Base-by-base conservation (phyloP, 2,113 vertebrate species). In the Amphilophus citrinellus region DNA sequence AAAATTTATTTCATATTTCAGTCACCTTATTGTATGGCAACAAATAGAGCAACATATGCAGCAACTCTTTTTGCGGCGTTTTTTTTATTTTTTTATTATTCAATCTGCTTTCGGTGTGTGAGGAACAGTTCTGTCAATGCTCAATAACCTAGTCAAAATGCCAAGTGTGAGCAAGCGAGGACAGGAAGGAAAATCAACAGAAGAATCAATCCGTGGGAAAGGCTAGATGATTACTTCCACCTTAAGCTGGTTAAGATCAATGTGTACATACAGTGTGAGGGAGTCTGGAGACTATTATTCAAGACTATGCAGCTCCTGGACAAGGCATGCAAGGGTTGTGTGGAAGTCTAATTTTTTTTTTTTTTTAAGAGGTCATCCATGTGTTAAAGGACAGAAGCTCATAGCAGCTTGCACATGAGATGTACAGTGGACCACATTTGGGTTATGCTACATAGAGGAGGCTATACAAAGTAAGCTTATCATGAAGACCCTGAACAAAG, bases 221-320 rank as follows among this genome's bases (percentile, higher is more conserved):
- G 62, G 86, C 78, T 80, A 90, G 58, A 83, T 85, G 90, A 94
- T 92, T 90, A 93, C 83, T 86, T 88, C 88, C 92, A 91, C 89
- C 85, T 76, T 78, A 91, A 87, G 83, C 83, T 79, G 84, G 90
- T 88, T 86, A 77, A 90, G 88, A 92, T 93, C 91, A 91, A 90
- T 85, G 88, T 50, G 60, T 82, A 78, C 84, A 77, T 88, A 79
- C 24, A 5, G 6, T 14, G 75, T 24, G 63, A 27, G 75, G 56
- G 27, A 68, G 71, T 84, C 77, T 37, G 44, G 15, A 79, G 83
- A 65, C 79, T 66, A 73, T 90, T 92, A 89, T 88, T 91, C 85
- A 92, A 80, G 81, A 78, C 68, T 32, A 60, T 63, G 61, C 78
- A 47, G 83, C 76, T 89, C 80, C 78, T 24, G 79, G 82, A 85